Evolutionary conservation across 2,888 invertebrate species (phyloP).

Genomic region (Platycheirus albimanus): DNA sequence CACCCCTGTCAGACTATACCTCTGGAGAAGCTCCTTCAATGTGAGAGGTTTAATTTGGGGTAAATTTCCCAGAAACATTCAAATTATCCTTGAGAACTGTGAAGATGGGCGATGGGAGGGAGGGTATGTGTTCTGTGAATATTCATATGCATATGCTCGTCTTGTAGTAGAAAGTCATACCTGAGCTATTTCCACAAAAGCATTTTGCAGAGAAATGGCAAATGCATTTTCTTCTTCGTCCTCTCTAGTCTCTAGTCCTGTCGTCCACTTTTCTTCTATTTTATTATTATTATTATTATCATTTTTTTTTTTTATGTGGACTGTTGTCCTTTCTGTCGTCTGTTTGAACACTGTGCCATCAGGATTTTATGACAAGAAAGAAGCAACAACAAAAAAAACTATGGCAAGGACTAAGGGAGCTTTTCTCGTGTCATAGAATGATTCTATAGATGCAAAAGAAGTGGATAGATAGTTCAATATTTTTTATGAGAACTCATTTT

Average conservation of each 20-base stretch:
- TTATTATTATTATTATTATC: constrained; percentile 65
- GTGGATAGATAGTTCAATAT: constrained; percentile 60
- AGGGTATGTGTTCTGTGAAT: not conserved
- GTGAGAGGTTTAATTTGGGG: constrained; percentile 66
- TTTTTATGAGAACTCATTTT: constrained; percentile 61
- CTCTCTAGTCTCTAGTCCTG: constrained; percentile 2
- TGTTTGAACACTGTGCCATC: constrained; percentile 64
- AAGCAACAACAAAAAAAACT: constrained; percentile 16
- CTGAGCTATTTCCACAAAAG: constrained; percentile 52
- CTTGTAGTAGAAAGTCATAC: constrained; percentile 43
- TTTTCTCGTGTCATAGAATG: constrained; percentile 54
- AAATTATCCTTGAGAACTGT: constrained; percentile 55
- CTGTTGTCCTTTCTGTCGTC: constrained; percentile 63
- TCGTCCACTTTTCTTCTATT: constrained; percentile 52
- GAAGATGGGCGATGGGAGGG: no score
- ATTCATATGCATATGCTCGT: no score
- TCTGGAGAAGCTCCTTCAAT: not conserved
- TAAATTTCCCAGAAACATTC: constrained; percentile 68
- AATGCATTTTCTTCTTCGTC: constrained; percentile 51
- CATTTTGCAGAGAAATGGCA: constrained; percentile 12
- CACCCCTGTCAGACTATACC: not conserved
- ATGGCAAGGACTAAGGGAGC: constrained; percentile 48
- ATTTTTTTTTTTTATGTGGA: constrained; percentile 29
- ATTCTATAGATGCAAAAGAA: constrained; percentile 13
- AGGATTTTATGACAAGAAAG: constrained; percentile 63